Percentiles rank a stretch among this genome's conserved stretches.
Conservation (phyloP, 2,797 vertebrate genomes). For the Sebastes elongatus region DNA sequence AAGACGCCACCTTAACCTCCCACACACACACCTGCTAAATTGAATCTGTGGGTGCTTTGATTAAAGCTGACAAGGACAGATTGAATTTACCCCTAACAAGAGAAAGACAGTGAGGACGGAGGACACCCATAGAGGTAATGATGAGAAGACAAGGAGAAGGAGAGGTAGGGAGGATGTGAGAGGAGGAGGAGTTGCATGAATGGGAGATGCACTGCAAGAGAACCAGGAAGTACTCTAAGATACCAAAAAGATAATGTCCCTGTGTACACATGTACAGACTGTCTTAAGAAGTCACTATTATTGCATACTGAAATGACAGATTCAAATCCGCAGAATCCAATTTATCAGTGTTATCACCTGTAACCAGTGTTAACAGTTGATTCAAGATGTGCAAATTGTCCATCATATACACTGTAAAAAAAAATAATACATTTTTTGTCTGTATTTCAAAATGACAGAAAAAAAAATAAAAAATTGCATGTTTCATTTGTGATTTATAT, state of each 20-base stretch:
- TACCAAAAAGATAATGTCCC: neutral
- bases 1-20: conserved; percentile 71
- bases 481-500: too few species aligned
- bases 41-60: conserved; percentile 81
- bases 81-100: conserved; percentile 80
- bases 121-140: conserved; percentile 59
- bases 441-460: too few species aligned
- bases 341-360: neutral
- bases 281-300: neutral
- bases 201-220: neutral
- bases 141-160: conserved; percentile 46
- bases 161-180: conserved; percentile 16
- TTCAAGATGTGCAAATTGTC: neutral
- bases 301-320: neutral
- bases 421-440: too few species aligned
- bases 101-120: conserved; percentile 58
- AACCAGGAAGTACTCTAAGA: neutral
- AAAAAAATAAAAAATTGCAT: too few species aligned
- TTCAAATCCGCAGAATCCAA: neutral
- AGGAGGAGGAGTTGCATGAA: conserved; percentile 4
- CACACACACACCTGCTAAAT: conserved; percentile 71
- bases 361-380: neutral
- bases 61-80: conserved; percentile 85
- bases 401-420: neutral
- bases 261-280: neutral